Evolutionary conservation across 1,140 invertebrate species (phyloP), one percentile per base, ranked within the genome.

Genomic region (Aradophagus sp.): DNA sequence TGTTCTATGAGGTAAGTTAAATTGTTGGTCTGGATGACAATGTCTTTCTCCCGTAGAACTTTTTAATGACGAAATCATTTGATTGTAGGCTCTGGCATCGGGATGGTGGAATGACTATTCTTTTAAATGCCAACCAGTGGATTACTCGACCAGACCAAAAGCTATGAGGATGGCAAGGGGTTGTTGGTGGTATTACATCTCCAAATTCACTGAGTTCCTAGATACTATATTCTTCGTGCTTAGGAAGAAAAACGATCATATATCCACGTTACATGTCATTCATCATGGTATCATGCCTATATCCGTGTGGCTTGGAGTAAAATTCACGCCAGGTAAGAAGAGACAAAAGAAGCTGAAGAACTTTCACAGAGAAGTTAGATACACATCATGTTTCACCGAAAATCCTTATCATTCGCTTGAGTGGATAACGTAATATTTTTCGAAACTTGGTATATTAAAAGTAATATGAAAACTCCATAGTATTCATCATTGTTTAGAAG

Each of bases 251-350:
- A 91, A 92, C 73, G 88, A 92, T 74, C 94, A 97, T 73, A 90
- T 97, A 10, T 91, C 92, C 0, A 93, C 91, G 0, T 87, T 97
- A 6, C 95, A 97, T 79, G 94, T 97, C 5, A 95, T 97, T 74
- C 95, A 97, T 84, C 95, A 97, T 77, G 94, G 94, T 26, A 89
- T 93, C 45, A 97, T 97, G 95, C 95, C 95, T 0, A 89, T 95
- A 83, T 94, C 92, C 3, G 94, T 95, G 19, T 97, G 95, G 95
- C 93, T 95, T 80, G 95, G 95, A 17, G 93, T 97, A 27, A 95
- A 95, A 83, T 97, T 95, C 80, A 93, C 92, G 4, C 93, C 94
- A 81, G 94, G 94, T 91, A 87, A 74, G 17, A 32, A 45, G 10
- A 31, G 1, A 23, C n/a, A n/a, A n/a, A n/a, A n/a, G n/a, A n/a